phyloP scores from a whole-genome alignment of 2,113 vertebrate species.

The Cyprinodon variegatus region DNA sequence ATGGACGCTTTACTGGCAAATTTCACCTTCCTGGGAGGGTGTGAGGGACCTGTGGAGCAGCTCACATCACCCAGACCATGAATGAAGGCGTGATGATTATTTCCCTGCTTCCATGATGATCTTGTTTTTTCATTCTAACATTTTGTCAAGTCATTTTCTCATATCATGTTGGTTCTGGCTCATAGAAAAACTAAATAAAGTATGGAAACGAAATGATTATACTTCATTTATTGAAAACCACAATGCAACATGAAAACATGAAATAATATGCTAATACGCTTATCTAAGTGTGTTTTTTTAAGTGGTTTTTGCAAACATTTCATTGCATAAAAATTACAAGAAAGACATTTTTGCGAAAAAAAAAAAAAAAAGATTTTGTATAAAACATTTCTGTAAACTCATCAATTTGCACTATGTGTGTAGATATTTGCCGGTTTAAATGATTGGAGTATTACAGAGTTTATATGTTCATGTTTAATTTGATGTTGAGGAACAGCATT shows the following conservation, averaged over 20 bases:
- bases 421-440: no score
- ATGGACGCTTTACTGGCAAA: conserved; percentile 89
- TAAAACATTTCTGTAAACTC: no score
- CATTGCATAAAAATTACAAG: not conserved
- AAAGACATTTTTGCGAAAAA: no score
- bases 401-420: no score
- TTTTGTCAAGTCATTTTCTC: not conserved
- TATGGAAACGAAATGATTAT: not conserved
- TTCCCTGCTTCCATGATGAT: not conserved
- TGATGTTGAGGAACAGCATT: no score
- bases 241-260: not conserved
- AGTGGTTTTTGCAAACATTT: not conserved
- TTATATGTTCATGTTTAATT: no score
- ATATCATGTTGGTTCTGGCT: not conserved
- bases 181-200: not conserved
- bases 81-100: conserved; percentile 8
- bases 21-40: conserved; percentile 84
- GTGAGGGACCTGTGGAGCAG: conserved; percentile 60
- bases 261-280: not conserved
- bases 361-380: no score
- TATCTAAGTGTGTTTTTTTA: not conserved
- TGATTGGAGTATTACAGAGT: no score
- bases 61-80: conserved; percentile 2
- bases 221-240: not conserved
- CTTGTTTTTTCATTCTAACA: conserved; percentile 1